phyloP scores from a whole-genome alignment of 2,797 vertebrate species.

The Macrochelys suwanniensis region DNA sequence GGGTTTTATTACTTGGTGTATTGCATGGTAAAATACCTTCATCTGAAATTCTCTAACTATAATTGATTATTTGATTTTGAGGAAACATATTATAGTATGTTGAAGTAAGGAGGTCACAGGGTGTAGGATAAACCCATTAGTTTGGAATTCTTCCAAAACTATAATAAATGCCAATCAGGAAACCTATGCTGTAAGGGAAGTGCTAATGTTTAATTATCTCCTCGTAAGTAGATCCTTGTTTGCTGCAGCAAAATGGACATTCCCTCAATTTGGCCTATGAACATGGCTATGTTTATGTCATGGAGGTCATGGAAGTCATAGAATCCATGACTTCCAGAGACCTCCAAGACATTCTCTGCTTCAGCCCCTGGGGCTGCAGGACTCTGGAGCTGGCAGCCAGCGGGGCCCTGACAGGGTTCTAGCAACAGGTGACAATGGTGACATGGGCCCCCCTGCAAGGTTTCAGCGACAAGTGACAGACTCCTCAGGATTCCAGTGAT shows the following conservation, averaged over 20 bases:
- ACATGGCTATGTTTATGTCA: too few relatives aligned
- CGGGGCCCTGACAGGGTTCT: too few relatives aligned
- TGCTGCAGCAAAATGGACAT: neutral
- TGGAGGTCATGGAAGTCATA: too few relatives aligned
- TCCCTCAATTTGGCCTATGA: neutral
- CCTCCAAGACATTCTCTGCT: too few relatives aligned
- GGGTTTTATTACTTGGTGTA: neutral
- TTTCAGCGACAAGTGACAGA: too few relatives aligned
- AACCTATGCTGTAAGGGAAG: neutral
- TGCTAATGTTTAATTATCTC: neutral
- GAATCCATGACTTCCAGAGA: too few relatives aligned
- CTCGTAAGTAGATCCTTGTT: neutral
- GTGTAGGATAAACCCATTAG: neutral
- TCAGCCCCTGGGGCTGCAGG: too few relatives aligned
- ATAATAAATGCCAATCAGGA: neutral
- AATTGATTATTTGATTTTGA: neutral
- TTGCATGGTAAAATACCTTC: neutral
- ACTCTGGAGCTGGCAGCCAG: too few relatives aligned
- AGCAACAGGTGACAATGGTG: too few relatives aligned
- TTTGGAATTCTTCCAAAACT: neutral
- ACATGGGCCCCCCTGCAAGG: too few relatives aligned
- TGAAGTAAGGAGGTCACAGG: neutral
- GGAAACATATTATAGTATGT: neutral
- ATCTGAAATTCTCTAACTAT: neutral
- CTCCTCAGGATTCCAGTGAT: too few relatives aligned